phyloP scores from a whole-genome alignment of 1,140 invertebrate genomes.

The Goniozus legneri region DNA sequence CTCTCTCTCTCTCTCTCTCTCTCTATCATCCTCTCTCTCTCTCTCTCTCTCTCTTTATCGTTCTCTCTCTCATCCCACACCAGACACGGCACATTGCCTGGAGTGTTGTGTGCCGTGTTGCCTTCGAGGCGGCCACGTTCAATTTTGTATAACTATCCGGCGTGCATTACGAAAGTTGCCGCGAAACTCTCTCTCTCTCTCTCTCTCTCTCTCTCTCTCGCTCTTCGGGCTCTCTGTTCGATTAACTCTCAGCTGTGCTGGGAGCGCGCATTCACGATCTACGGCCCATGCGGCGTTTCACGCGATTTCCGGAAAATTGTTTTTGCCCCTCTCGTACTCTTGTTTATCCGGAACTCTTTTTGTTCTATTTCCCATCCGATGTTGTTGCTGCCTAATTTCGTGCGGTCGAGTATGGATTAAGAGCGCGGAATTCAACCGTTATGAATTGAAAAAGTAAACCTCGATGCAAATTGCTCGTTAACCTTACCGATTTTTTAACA shows the following conservation, averaged over 20 bases:
- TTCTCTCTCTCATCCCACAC: constrained; percentile 18
- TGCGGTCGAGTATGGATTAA: too few relatives aligned
- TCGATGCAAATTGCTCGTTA: too few relatives aligned
- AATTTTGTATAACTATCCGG: constrained; percentile 39
- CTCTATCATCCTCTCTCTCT: constrained; percentile 7
- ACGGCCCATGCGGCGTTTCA: constrained; percentile 7
- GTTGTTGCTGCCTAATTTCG: constrained; percentile 11
- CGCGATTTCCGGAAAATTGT: constrained; percentile 24
- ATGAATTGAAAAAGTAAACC: too few relatives aligned
- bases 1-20: constrained; percentile 25
- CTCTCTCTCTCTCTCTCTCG: constrained; percentile 17
- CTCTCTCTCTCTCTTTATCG: constrained; percentile 12
- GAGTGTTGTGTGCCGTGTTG: constrained; percentile 33
- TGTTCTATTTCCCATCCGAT: constrained; percentile 10
- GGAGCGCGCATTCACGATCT: too few relatives aligned
- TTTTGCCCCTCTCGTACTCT: constrained; percentile 4
- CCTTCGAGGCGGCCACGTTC: constrained; percentile 31
- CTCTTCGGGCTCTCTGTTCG: constrained; percentile 15
- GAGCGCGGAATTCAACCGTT: too few relatives aligned
- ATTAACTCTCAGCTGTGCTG: constrained; percentile 23
- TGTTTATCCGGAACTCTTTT: neutral
- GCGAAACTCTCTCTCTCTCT: constrained; percentile 20
- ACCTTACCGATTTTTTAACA: too few relatives aligned
- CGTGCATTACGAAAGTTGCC: constrained; percentile 36
- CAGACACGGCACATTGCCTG: constrained; percentile 37